Evolutionary conservation across 2,113 vertebrate species (phyloP).

Genomic region (Oreochromis tanganicae): DNA sequence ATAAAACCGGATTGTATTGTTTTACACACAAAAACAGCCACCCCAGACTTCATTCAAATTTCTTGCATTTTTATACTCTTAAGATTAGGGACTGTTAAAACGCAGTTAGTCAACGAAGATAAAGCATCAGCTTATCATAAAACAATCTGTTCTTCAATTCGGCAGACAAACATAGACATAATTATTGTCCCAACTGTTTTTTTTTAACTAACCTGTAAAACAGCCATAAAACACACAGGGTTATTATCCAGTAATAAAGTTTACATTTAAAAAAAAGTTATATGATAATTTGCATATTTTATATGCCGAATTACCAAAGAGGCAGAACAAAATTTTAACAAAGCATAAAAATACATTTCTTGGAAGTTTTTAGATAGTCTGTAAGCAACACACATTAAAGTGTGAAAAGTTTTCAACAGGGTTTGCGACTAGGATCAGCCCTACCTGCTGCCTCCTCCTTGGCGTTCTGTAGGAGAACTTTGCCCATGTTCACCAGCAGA

Average conservation of each 20-base stretch:
- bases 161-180: not conserved
- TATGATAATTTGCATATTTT: not conserved
- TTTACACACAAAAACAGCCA: not conserved
- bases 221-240: too few relatives aligned
- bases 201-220: not conserved
- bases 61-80: not conserved
- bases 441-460: conserved; percentile 46
- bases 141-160: not conserved
- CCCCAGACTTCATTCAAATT: not conserved
- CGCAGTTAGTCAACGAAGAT: not conserved
- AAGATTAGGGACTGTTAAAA: not conserved
- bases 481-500: conserved; percentile 22
- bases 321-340: not conserved
- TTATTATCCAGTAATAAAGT: not conserved
- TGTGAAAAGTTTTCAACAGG: not conserved
- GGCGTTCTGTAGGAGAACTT: conserved; percentile 22
- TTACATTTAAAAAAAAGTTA: not conserved
- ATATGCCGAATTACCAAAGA: not conserved
- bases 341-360: not conserved
- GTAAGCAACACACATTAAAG: not conserved
- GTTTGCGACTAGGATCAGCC: not conserved
- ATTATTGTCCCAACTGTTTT: not conserved
- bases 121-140: not conserved
- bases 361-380: rapidly evolving
- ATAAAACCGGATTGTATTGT: not conserved